Evolutionary conservation across 2,888 invertebrate genomes (phyloP), one percentile per base, ranked within the genome.

Genomic region (Athrips mouffetella): DNA sequence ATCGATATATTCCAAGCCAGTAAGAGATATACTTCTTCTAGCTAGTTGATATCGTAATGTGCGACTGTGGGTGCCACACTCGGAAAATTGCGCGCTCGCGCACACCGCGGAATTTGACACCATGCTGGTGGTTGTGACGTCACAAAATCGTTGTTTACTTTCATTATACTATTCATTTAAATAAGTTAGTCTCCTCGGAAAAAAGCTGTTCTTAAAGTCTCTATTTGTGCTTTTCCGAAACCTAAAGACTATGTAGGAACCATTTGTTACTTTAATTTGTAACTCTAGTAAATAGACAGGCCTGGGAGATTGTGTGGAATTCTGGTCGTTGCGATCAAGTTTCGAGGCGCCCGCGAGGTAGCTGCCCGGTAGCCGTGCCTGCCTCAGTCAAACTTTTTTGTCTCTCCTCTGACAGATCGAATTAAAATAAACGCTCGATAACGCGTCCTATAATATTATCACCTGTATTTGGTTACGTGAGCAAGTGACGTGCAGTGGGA

Each of bases 401-500:
- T 75, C 70, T 75, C 74, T 71, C 73, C 70, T 76, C 87, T 86
- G 88, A 88, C 88, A 88, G 85, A 84, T 86, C 86, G 76, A 86
- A 88, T 88, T 88, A 88, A 85, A 87, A 86, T 88, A 88, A 88
- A 87, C 85, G 88, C 76, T 84, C 76, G 84, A 84, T 84, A 85
- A 78, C 73, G 78, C 84, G 80, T 83, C 79, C 78, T 80, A 80
- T 76, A 83, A 77, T 78, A 78, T 79, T 76, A 80, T 82, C 78
- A 77, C 79, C 78, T 82, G 79, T 87, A 84, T 88, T 86, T 81
- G 80, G 86, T 85, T 86, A 80, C 86, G 83, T 80, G 83, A 79
- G 67, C 73, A 72, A 73, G 67, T 76, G 80, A 80, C 77, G 77
- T 69, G 68, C 80, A 77, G 73, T 80, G 85, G 84, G 83, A 87